Conservation (phyloP, 1,140 invertebrate species). For the Acromyrmex charruanus region DNA sequence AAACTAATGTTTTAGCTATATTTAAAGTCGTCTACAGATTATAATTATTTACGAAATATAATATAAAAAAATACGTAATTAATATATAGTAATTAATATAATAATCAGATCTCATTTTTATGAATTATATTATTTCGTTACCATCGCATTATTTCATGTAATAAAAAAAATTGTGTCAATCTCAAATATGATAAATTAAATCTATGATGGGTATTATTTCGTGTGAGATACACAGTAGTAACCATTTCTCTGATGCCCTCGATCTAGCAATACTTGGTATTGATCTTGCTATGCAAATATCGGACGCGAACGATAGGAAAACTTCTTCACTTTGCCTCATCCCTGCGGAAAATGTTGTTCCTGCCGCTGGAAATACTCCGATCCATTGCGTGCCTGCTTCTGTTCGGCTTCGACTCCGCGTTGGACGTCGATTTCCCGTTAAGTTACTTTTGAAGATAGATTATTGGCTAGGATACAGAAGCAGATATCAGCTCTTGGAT, state of each 20-base stretch:
- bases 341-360: constrained; percentile 50
- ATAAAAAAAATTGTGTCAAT: neutral
- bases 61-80: neutral
- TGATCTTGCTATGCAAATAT: constrained; percentile 62
- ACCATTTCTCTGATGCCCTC: constrained; percentile 14
- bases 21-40: neutral
- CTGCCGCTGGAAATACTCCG: constrained; percentile 51
- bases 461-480: constrained; percentile 53
- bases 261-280: constrained; percentile 48
- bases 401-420: constrained; percentile 33
- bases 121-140: constrained; percentile 7
- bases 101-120: neutral
- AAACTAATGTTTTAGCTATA: neutral
- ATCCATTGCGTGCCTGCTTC: constrained; percentile 47
- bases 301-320: constrained; percentile 58
- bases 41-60: neutral
- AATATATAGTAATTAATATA: no score
- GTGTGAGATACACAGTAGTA: neutral
- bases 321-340: constrained; percentile 56
- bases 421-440: constrained; percentile 61
- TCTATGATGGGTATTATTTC: constrained; percentile 20
- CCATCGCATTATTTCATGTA: neutral
- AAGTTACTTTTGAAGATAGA: constrained; percentile 61
- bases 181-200: neutral
- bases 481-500: constrained; percentile 51